Percentiles rank a stretch among this genome's conserved stretches.
Conservation (phyloP, 2,888 invertebrate genomes). For the Drosophila buzzatii region DNA sequence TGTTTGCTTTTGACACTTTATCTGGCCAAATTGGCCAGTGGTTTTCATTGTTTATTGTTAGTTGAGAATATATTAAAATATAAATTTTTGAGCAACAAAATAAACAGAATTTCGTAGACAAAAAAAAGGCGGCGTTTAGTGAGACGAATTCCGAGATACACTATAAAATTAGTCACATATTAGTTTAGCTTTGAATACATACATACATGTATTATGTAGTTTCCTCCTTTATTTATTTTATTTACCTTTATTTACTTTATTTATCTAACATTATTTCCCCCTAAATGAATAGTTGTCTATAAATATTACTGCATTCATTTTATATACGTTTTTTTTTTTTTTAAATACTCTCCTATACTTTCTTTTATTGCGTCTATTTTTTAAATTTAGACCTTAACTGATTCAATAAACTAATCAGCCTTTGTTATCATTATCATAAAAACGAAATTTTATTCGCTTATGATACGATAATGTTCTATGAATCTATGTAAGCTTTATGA, state of each 20-base stretch:
- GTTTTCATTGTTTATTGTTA: constrained; percentile 25
- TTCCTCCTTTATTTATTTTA: too few relatives aligned
- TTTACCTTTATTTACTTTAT: too few relatives aligned
- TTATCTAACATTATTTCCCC: not conserved
- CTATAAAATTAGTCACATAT: not conserved
- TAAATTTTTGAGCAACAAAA: not conserved
- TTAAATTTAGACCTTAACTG: not conserved
- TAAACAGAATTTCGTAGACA: constrained; percentile 18
- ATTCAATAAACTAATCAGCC: not conserved
- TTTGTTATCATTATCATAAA: not conserved
- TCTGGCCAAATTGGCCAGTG: constrained; percentile 16
- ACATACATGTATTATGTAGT: not conserved
- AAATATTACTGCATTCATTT: too few relatives aligned
- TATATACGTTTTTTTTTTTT: not conserved
- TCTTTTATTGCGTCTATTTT: not conserved
- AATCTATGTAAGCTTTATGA: not conserved
- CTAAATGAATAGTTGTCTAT: not conserved
- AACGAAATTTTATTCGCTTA: not conserved
- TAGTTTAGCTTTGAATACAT: not conserved
- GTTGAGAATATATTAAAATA: not conserved
- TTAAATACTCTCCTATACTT: not conserved
- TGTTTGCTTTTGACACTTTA: constrained; percentile 23
- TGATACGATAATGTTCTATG: not conserved
- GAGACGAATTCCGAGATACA: constrained; percentile 16
- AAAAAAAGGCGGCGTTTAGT: too few relatives aligned